These are phyloP conservation scores for Zaprionus inermis DNA, from an alignment of 1,140 invertebrate species.

Conservation along the genomic window DNA sequence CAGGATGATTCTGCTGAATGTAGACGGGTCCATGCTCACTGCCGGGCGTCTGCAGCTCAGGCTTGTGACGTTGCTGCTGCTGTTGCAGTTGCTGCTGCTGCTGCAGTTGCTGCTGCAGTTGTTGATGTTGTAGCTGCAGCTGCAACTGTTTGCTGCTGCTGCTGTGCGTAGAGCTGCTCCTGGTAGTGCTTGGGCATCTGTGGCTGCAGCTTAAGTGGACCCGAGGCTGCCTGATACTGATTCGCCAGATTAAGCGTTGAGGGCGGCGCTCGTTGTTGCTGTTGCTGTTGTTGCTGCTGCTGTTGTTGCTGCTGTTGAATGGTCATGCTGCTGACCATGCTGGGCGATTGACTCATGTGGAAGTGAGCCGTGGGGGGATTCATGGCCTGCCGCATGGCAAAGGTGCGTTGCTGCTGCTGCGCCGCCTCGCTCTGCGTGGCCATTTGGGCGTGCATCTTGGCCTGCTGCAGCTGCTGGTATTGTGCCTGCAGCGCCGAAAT, in stretches of 20 bases:
- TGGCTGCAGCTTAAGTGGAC: conserved; percentile 65
- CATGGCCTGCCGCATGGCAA: conserved; percentile 85
- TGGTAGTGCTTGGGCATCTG: conserved; percentile 74
- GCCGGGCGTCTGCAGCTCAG: conserved; percentile 69
- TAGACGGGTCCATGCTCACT: conserved; percentile 81
- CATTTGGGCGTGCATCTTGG: conserved; percentile 87
- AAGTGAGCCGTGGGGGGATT: conserved; percentile 83
- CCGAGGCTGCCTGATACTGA: conserved; percentile 78
- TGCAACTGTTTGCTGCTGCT: conserved; percentile 47
- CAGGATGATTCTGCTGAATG: conserved; percentile 83
- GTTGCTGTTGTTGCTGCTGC: conserved; percentile 71
- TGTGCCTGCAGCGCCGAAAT: conserved; percentile 85
- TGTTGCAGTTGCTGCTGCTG: conserved; percentile 67
- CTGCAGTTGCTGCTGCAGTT: conserved; percentile 57
- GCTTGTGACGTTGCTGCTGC: conserved; percentile 74
- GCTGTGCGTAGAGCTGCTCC: conserved; percentile 69
- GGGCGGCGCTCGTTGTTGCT: conserved; percentile 73
- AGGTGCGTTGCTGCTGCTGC: conserved; percentile 87
- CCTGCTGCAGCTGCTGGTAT: conserved; percentile 86
- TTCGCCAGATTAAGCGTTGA: conserved; percentile 74
- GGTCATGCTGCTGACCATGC: conserved; percentile 71
- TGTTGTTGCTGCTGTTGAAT: conserved; percentile 51
- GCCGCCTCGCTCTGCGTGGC: conserved; percentile 87
- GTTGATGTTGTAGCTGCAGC: conserved; percentile 55
- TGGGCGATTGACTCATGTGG: conserved; percentile 79